Base-by-base conservation (phyloP, 92 coral and sea anemone genomes). In the Zoanthus gigantus region DNA sequence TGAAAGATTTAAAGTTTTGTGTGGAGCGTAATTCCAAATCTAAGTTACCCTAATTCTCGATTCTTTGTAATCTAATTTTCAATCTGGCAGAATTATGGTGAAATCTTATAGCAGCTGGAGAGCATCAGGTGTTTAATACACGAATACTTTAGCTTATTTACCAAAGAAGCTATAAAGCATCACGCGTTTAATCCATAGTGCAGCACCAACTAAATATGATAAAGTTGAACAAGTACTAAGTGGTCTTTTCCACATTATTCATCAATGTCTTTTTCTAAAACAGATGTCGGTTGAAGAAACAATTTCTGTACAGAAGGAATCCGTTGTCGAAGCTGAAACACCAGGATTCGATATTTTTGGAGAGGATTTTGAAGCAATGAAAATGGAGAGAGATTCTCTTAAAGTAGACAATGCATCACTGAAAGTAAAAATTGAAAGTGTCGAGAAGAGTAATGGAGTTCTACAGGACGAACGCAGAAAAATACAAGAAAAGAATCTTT, bases 391-490 rank as follows among this genome's bases (percentile, higher is more conserved):
- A 13, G 98, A 95, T 63, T 87, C 94, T 8, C 92, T 95, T 47
- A 74, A 85, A 44, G 86, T 94, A 81, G 98, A 95, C 68, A 93
- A 93, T 60, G 81, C 92, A 17, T 92, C 94, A 9, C 87, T 95
- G 23, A 90, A 82, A 73, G 93, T 90, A 30, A 95, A 93, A 80
- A 71, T 93, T 18, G 82, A 84, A 54, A 90, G 86, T 8, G 79
- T 91, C 17, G 95, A 91, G 73, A 83, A 90, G 32, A 88, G 91
- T 17, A 90, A 89, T 44, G 93, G 91, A 14, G 90, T 91, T 34
- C 85, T 97, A 71, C 93, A 94, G 63, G 94, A 94, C 53, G 99
- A 97, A 85, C 94, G 95, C 45, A 95, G 93, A 76, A 96, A 97
- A 71, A 89, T 88, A 42, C 96, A 95, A 63, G 97, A 96, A 61